Conservation (phyloP, 2,113 vertebrate genomes). For the Phyllostomus discolor region DNA sequence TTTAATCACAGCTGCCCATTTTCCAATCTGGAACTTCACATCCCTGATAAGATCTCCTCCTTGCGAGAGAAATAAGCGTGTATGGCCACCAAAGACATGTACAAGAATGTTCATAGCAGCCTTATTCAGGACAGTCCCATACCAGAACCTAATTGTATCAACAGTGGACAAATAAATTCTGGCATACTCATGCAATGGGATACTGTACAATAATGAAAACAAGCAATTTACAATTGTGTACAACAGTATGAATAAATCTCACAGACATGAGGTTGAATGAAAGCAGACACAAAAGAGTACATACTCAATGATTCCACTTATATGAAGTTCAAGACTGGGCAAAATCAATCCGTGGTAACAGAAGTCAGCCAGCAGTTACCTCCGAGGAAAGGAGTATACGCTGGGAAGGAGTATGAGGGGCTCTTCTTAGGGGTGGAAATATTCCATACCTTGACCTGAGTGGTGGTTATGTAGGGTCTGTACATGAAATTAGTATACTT, state of each 20-base stretch:
- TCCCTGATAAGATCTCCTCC: background rate
- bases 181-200: background rate
- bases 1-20: background rate
- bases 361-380: background rate
- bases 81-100: background rate
- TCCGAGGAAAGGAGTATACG: background rate
- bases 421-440: background rate
- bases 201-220: background rate
- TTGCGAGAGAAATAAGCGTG: background rate
- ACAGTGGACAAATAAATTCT: background rate
- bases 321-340: background rate
- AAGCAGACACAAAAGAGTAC: background rate
- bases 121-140: background rate
- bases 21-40: background rate
- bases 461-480: background rate
- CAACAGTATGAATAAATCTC: slow-evolving; percentile 1
- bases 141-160: background rate
- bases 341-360: background rate
- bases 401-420: background rate
- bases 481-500: background rate
- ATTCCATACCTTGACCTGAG: background rate
- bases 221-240: background rate
- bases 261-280: slow-evolving; percentile 24
- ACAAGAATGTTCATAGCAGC: background rate
- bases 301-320: background rate